phyloP scores from a whole-genome alignment of 2,888 invertebrate species.

The Tiliacea aurago region DNA sequence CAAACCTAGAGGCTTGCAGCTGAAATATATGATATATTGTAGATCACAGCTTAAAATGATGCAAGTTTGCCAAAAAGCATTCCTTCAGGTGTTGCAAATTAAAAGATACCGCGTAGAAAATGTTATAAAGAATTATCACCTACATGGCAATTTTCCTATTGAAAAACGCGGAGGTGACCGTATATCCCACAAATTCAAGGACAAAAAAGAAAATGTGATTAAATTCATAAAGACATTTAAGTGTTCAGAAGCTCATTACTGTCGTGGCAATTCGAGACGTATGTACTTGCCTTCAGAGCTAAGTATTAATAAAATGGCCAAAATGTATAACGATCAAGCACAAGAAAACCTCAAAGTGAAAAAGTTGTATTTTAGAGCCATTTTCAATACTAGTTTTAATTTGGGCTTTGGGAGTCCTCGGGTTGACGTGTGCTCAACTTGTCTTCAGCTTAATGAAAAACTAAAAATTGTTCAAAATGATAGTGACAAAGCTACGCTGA shows the following conservation, averaged over 20 bases:
- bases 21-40: conserved; percentile 1
- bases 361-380: conserved; percentile 13
- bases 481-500: conserved; percentile 44
- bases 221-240: conserved; percentile 7
- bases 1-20: conserved; percentile 4
- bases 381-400: conserved; percentile 48
- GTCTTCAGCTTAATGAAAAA: conserved; percentile 42
- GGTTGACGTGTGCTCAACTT: conserved; percentile 45
- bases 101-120: conserved; percentile 4
- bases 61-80: conserved; percentile 17
- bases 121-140: conserved; percentile 9
- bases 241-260: conserved; percentile 1
- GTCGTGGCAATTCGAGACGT: conserved; percentile 13
- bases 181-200: too few species aligned
- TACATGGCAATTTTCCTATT: not conserved
- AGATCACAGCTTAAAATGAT: conserved; percentile 9
- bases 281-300: conserved; percentile 17
- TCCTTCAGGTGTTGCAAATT: conserved; percentile 4
- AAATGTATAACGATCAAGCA: conserved; percentile 12
- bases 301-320: conserved; percentile 6
- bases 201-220: conserved; percentile 1
- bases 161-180: not conserved
- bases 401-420: conserved; percentile 55
- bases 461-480: conserved; percentile 54
- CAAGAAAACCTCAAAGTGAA: not conserved